A percentile compares a stretch with the other conserved stretches of the same genome.
These are phyloP conservation scores for Ivindomyrus marchei DNA, from an alignment of 2,113 vertebrate genomes.

Conservation along the genomic window DNA sequence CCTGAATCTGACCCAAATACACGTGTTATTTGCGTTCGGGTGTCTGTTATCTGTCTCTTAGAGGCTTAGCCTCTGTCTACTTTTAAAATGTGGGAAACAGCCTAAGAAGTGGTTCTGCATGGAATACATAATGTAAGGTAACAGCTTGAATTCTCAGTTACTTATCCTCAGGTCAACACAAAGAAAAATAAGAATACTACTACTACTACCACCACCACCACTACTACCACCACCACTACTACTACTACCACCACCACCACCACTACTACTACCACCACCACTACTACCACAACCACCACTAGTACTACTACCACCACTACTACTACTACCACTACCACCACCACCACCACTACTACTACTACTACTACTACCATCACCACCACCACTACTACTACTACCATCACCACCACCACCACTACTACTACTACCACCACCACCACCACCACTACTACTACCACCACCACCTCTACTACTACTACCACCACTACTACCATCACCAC, in stretches of 20 bases:
- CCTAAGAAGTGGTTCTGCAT: background rate
- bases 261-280: no score
- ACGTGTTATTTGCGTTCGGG: background rate
- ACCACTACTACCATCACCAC: background rate
- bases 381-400: no score
- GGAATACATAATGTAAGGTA: background rate
- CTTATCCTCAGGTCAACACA: background rate
- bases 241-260: no score
- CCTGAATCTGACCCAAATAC: background rate
- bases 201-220: background rate
- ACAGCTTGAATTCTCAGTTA: background rate
- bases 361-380: no score
- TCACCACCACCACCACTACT: background rate
- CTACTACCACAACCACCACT: background rate
- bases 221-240: rapidly evolving
- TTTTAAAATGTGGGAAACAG: background rate
- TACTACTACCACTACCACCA: no score
- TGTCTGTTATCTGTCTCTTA: background rate
- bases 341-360: background rate
- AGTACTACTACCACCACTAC: no score
- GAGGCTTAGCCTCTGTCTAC: background rate
- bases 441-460: no score
- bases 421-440: no score
- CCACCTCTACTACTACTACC: no score
- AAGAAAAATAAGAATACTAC: background rate